phyloP scores from a whole-genome alignment of 1,140 invertebrate genomes.

The Laodelphax striatellus region DNA sequence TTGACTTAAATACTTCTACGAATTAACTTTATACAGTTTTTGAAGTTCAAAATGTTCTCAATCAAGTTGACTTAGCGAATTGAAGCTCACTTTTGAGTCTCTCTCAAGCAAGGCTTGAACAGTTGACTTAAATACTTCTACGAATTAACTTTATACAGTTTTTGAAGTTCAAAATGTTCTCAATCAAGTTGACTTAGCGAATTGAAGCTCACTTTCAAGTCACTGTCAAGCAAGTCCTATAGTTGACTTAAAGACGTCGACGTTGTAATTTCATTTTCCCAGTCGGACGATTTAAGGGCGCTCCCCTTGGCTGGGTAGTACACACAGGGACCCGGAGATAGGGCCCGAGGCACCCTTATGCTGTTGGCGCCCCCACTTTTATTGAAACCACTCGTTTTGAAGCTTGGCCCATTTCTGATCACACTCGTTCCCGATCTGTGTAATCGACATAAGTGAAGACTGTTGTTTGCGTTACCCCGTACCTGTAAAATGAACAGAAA shows the following conservation, averaged over 20 bases:
- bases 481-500: too few species aligned
- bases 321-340: constrained; percentile 48
- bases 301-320: constrained; percentile 42
- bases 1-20: too few species aligned
- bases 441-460: constrained; percentile 28
- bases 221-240: not conserved
- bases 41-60: too few species aligned
- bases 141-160: too few species aligned
- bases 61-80: too few species aligned
- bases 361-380: constrained; percentile 28
- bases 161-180: too few species aligned
- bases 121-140: constrained; percentile 16
- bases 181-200: too few species aligned
- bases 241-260: constrained; percentile 17
- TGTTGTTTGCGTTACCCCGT: not conserved
- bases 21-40: too few species aligned
- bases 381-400: not conserved
- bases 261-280: constrained; percentile 8
- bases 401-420: constrained; percentile 33
- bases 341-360: constrained; percentile 29
- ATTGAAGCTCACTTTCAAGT: too few species aligned
- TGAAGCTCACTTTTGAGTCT: too few species aligned
- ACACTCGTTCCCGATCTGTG: constrained; percentile 47
- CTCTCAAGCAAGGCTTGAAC: not conserved
- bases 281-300: not conserved